These are phyloP conservation scores for Aramus guarauna DNA, from an alignment of 2,113 vertebrate species.

Conservation along the genomic window DNA sequence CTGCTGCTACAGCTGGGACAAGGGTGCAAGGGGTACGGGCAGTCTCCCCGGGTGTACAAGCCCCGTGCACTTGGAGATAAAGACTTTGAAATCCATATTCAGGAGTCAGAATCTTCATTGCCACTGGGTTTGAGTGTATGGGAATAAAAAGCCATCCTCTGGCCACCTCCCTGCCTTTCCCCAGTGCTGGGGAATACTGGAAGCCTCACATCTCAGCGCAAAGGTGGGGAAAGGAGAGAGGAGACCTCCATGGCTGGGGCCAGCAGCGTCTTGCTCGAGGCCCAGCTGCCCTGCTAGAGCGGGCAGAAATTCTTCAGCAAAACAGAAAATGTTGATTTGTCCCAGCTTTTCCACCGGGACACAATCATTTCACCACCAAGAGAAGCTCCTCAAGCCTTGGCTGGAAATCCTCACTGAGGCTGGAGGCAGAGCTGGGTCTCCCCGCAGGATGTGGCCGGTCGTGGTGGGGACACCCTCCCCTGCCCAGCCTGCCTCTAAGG, in stretches of 20 bases:
- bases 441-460: accelerated
- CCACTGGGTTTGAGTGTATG: not conserved
- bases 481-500: not conserved
- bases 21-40: not conserved
- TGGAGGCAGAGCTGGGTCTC: not conserved
- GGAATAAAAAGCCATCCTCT: not conserved
- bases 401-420: not conserved
- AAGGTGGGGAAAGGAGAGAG: not conserved
- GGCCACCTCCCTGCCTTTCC: not conserved
- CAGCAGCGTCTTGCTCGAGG: not conserved
- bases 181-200: not conserved
- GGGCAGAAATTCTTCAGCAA: not conserved
- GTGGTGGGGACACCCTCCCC: not conserved
- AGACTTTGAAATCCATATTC: not conserved
- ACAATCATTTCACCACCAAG: not conserved
- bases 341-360: not conserved
- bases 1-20: not conserved
- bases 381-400: not conserved
- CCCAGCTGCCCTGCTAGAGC: not conserved
- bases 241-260: accelerated
- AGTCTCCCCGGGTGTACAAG: not conserved
- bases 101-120: not conserved
- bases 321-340: not conserved
- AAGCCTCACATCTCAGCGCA: not conserved
- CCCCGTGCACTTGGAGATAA: not conserved